Evolutionary conservation across 2,888 invertebrate species (phyloP), one percentile per base, ranked within the genome.

Genomic region (Magallana nippona): DNA sequence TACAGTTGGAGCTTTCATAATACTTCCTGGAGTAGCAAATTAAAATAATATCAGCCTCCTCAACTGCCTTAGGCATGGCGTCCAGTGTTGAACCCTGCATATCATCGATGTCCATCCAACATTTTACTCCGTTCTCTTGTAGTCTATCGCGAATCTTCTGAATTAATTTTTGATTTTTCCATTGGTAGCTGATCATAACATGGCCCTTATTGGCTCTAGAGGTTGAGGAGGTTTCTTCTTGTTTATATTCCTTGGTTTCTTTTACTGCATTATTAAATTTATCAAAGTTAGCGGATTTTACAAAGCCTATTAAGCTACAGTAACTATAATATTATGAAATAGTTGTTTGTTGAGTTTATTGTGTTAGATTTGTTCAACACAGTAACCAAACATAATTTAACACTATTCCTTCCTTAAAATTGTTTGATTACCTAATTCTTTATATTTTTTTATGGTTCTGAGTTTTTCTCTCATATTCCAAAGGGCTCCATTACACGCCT

Each of bases 131-230:
- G 32, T 83, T 83, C n/a, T 58, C 27, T 57, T 87, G 77, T 13
- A 93, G 84, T 17, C 83, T 77, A 27, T 91, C 87, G 22, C 86
- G 79, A 8, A 92, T 87, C 44, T 84, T 57, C 60, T 88, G 85
- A 78, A 92, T 84, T 2, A 87, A 78, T 10, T 87, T 77, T 87
- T 91, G 90, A 44, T 88, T 80, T 2, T 83, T 89, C 92, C 91
- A 92, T 82, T 92, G 91, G 83, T 91, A 92, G 81, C 91, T 91
- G 79, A 92, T 86, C 90, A 91, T 90, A 55, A 92, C 89, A 82
- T 92, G 92, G 79, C 90, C 88, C 82, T 55, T 81, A 1, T 78
- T 27, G 2, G 27, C 27, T 22, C 5, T 19, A 19, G 22, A 11
- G 22, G 55, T 55, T 17, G 56, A 15, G 3, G 79, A 55, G 3